Conservation (phyloP, 2,113 vertebrate species). For the Macaca nemestrina region DNA sequence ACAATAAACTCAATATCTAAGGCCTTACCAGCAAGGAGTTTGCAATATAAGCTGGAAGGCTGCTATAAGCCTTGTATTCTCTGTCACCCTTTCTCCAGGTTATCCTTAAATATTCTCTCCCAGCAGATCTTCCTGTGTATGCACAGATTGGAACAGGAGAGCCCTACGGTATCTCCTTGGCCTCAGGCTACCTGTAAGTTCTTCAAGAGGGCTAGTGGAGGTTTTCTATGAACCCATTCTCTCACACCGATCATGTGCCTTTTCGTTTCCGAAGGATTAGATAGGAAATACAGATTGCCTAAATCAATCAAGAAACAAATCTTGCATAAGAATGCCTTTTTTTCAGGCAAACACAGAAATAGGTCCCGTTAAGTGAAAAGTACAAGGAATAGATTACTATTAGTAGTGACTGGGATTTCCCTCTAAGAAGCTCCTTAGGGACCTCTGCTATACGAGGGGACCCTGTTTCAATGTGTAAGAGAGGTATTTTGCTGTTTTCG, state of each 20-base stretch:
- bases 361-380: background rate
- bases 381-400: background rate
- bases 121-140: background rate
- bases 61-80: background rate
- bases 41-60: background rate
- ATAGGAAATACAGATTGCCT: background rate
- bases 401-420: background rate
- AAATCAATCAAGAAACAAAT: background rate
- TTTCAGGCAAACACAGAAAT: background rate
- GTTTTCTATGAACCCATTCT: background rate
- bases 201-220: background rate
- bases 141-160: background rate
- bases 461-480: background rate
- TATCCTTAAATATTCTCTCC: background rate
- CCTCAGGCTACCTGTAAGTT: background rate
- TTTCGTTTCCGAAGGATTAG: background rate
- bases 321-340: background rate
- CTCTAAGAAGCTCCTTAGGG: no score
- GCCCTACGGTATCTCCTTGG: rapidly evolving
- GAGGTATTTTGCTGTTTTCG: background rate
- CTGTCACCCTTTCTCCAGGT: background rate
- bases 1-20: background rate
- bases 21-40: background rate
- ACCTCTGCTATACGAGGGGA: background rate
- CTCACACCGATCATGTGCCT: background rate